These are phyloP conservation scores for Rhadinocentrus ornatus DNA, from an alignment of 2,797 vertebrate genomes.

Conservation along the genomic window DNA sequence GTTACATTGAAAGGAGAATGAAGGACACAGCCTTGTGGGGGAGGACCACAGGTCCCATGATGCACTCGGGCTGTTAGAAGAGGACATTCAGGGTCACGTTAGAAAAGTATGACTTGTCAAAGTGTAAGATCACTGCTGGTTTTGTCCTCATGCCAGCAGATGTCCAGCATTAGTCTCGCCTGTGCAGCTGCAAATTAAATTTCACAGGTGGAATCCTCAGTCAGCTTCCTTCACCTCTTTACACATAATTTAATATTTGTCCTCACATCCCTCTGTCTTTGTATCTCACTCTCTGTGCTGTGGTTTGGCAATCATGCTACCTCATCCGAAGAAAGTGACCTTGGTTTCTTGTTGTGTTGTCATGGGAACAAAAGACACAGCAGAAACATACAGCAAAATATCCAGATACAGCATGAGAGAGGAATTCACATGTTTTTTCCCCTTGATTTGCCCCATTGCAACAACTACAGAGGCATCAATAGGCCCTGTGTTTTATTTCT, in stretches of 20 bases:
- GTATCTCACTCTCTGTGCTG: conserved; percentile 15
- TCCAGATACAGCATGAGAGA: conserved; percentile 25
- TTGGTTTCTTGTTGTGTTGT: conserved; percentile 74
- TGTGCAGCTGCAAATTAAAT: conserved; percentile 51
- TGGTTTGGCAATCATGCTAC: conserved; percentile 29
- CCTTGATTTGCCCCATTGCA: neutral
- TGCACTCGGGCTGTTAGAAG: conserved; percentile 43
- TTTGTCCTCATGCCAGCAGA: conserved; percentile 35
- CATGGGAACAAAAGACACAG: conserved; percentile 75
- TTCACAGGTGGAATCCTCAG: conserved; percentile 36
- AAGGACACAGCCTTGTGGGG: conserved; percentile 43
- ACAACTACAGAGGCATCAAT: neutral
- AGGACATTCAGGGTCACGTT: conserved; percentile 61
- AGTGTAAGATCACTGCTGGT: conserved; percentile 18
- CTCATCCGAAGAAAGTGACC: conserved; percentile 70
- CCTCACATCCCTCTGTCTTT: conserved; percentile 16
- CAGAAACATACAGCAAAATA: conserved; percentile 27
- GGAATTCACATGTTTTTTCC: neutral
- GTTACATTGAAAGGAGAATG: conserved; percentile 44
- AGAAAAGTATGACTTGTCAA: conserved; percentile 36
- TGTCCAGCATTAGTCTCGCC: conserved; percentile 30
- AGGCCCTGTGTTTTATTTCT: conserved; percentile 15
- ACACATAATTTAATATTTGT: conserved; percentile 43
- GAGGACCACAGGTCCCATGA: conserved; percentile 51
- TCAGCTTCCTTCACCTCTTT: conserved; percentile 41